Percentiles rank a stretch among this genome's conserved stretches.
These are phyloP conservation scores for Dolomedes plantarius DNA, from an alignment of 2,888 invertebrate species.

Conservation along the genomic window DNA sequence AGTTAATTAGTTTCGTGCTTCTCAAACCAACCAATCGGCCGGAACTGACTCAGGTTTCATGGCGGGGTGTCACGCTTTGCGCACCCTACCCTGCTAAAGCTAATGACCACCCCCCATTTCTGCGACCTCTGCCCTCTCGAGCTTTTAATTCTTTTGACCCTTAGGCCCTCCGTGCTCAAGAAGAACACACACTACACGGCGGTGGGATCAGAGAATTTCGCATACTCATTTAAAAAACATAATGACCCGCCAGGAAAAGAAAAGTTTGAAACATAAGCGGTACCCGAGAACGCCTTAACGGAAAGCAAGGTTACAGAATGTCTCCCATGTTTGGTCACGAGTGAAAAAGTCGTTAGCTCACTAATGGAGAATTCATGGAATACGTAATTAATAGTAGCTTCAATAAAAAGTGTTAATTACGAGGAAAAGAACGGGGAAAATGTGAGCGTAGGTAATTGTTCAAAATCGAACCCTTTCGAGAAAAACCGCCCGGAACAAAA, in stretches of 20 bases:
- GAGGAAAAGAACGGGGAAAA: not conserved
- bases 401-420: not conserved
- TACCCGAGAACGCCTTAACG: slow-evolving; percentile 12
- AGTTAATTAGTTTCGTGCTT: slow-evolving; percentile 65
- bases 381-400: not conserved
- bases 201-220: slow-evolving; percentile 32
- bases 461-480: not conserved
- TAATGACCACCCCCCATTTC: slow-evolving; percentile 41
- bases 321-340: slow-evolving; percentile 16
- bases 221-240: slow-evolving; percentile 33
- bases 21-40: slow-evolving; percentile 21
- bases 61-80: slow-evolving; percentile 40
- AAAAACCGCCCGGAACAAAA: not conserved
- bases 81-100: slow-evolving; percentile 27
- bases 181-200: slow-evolving; percentile 40
- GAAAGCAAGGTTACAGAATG: not conserved
- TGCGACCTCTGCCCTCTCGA: slow-evolving; percentile 8
- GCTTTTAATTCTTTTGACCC: slow-evolving; percentile 60
- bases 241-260: not conserved
- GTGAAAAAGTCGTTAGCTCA: not conserved
- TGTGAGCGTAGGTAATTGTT: not conserved
- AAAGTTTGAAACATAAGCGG: slow-evolving; percentile 21
- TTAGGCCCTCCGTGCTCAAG: slow-evolving; percentile 2
- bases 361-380: slow-evolving; percentile 11
- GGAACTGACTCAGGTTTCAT: slow-evolving; percentile 55